Evolutionary conservation across 2,888 invertebrate species (phyloP), one percentile per base, ranked within the genome.

Genomic region (Eupithecia exiguata): DNA sequence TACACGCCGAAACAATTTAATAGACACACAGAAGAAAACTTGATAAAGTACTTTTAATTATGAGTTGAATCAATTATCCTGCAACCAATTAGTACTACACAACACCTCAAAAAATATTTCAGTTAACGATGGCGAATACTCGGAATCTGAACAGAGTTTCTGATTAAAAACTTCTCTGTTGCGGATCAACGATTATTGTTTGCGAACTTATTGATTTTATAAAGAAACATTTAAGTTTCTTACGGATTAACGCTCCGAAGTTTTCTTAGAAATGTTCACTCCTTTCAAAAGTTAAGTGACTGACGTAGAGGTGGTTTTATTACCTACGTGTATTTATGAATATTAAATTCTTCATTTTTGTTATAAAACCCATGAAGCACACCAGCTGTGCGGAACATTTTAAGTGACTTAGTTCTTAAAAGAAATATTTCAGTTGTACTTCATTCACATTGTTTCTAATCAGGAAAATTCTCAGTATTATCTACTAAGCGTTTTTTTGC

Each of bases 1-100:
- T 74, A n/a, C 66, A 65, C 65, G 53, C 68, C 68, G 69, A 70
- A 89, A 91, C 87, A 72, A 79, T 78, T 79, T 79, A 65, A 75
- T 69, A 69, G 84, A 80, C 80, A 78, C 80, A 80, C 82, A 82
- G 80, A 84, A 84, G 80, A 82, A 76, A 83, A 83, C 81, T 84
- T 80, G 75, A 77, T 75, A 80, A 80, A 78, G 82, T 81, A 84
- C 82, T 70, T 83, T 62, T 46, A 78, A 83, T 79, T 81, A 84
- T 80, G 76, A 73, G 78, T n/a, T 77, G 82, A 80, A 79, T 81
- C 79, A 84, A 82, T 81, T 80, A 80, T 77, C 74, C 75, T 77
- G 63, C 74, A 71, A 65, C 63, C 35, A 43, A 71, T 77, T 72
- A n/a, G n/a, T n/a, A 70, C 53, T 69, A 71, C 69, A 69, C 43